A percentile compares a stretch with the other conserved stretches of the same genome.
phyloP scores from a whole-genome alignment of 2,888 invertebrate genomes.

The Synanthedon andrenaeformis region DNA sequence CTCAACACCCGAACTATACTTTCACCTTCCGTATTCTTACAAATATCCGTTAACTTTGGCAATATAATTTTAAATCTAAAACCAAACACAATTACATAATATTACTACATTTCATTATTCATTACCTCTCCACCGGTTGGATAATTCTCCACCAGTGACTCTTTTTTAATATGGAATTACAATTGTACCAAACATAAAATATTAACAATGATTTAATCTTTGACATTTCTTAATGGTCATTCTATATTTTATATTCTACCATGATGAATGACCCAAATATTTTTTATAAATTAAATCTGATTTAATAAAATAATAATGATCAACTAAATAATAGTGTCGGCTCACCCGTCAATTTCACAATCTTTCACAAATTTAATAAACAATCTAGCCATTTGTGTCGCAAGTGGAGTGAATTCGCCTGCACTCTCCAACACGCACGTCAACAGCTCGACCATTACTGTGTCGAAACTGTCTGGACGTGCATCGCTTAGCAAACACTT shows the following conservation, averaged over 20 bases:
- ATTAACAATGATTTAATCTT: too few relatives aligned
- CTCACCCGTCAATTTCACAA: not conserved
- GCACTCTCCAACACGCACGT: slow-evolving; percentile 5
- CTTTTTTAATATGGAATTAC: too few relatives aligned
- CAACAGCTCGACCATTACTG: slow-evolving; percentile 8
- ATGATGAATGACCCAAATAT: too few relatives aligned
- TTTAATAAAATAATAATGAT: too few relatives aligned
- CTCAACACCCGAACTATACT: slow-evolving; percentile 13
- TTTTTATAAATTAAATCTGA: too few relatives aligned
- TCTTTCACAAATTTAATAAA: not conserved
- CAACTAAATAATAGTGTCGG: too few relatives aligned
- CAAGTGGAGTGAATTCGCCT: slow-evolving; percentile 14
- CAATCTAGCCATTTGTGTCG: slow-evolving; percentile 10
- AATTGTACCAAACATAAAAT: too few relatives aligned
- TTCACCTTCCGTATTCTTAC: slow-evolving; percentile 21
- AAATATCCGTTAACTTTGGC: slow-evolving; percentile 8
- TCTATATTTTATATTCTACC: too few relatives aligned
- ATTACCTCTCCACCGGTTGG: too few relatives aligned
- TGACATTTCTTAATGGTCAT: too few relatives aligned
- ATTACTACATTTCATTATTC: too few relatives aligned
- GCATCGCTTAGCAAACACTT: slow-evolving; percentile 4
- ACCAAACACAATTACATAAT: not conserved
- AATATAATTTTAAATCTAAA: slow-evolving; percentile 17
- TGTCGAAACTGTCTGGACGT: slow-evolving; percentile 1
- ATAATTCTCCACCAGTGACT: too few relatives aligned